Evolutionary conservation across 2,797 vertebrate species (phyloP).

Genomic region (Eulemur mongoz): DNA sequence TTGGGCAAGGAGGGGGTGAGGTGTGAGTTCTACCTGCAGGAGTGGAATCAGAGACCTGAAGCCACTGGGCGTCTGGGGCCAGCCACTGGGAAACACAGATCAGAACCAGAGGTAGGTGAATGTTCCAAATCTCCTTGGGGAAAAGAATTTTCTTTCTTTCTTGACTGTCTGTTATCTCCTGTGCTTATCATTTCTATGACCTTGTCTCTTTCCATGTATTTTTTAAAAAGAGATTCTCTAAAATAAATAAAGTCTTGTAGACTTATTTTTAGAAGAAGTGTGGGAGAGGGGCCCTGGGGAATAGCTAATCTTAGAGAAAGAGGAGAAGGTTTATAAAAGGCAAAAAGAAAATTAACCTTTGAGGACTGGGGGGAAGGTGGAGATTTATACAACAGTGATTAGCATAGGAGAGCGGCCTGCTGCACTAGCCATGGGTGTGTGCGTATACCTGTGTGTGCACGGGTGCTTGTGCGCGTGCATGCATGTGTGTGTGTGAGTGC

Average conservation of each 20-base stretch:
- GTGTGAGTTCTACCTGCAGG: background rate
- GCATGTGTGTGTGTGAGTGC: background rate
- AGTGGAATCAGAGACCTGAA: background rate
- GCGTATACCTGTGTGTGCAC: background rate
- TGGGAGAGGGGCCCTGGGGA: background rate
- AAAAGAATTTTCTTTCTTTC: background rate
- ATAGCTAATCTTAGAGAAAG: background rate
- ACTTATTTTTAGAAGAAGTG: background rate
- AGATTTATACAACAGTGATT: too few species aligned
- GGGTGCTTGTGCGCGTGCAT: fast-evolving
- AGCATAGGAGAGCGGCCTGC: background rate
- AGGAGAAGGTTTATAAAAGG: background rate
- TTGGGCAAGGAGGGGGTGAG: background rate
- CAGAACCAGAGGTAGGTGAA: background rate
- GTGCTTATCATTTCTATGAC: background rate
- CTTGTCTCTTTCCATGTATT: background rate
- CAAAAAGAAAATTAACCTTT: background rate
- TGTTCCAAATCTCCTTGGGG: background rate
- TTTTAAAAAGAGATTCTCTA: background rate
- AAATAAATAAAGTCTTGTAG: background rate
- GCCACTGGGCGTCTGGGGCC: background rate
- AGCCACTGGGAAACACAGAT: background rate
- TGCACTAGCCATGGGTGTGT: background rate
- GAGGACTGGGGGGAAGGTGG: background rate
- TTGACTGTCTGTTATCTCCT: background rate